phyloP scores from a whole-genome alignment of 37 sponge, comb jelly and placozoan species.

The Axinella damicornis region DNA sequence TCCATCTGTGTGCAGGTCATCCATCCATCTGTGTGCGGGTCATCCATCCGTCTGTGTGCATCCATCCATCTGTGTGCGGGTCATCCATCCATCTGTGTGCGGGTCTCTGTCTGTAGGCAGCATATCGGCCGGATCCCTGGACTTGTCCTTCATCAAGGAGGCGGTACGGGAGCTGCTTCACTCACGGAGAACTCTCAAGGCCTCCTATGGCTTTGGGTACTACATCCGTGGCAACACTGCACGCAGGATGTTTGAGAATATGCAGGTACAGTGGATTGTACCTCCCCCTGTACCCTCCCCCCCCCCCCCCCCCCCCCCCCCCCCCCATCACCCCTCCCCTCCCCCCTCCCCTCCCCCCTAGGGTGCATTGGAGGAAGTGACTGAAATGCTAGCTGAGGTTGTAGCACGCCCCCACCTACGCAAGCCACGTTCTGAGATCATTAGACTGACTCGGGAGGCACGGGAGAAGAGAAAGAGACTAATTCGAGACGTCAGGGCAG shows the following conservation, averaged over 20 bases:
- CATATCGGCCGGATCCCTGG: neutral
- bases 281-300: too few relatives aligned
- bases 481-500: neutral
- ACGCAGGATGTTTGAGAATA: slow-evolving; percentile 45
- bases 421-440: slow-evolving; percentile 76
- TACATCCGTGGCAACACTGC: slow-evolving; percentile 38
- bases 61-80: too few relatives aligned
- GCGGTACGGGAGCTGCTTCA: slow-evolving; percentile 74
- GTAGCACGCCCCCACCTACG: slow-evolving; percentile 82
- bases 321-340: neutral
- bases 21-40: too few relatives aligned
- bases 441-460: slow-evolving; percentile 43
- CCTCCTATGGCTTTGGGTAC: slow-evolving; percentile 80
- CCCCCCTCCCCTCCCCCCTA: slow-evolving; percentile 18
- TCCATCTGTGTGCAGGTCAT: too few relatives aligned
- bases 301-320: neutral
- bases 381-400: slow-evolving; percentile 79
- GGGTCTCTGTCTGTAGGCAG: too few relatives aligned
- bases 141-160: slow-evolving; percentile 73
- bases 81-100: too few relatives aligned
- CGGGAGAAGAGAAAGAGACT: slow-evolving; percentile 39
- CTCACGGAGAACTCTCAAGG: slow-evolving; percentile 65
- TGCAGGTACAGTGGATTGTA: slow-evolving; percentile 55
- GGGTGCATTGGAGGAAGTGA: slow-evolving; percentile 71
- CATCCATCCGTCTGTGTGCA: too few relatives aligned